A percentile compares a stretch with the other conserved stretches of the same genome.
Evolutionary conservation across 2,888 invertebrate species (phyloP).

Genomic region (Heliconius erato): DNA sequence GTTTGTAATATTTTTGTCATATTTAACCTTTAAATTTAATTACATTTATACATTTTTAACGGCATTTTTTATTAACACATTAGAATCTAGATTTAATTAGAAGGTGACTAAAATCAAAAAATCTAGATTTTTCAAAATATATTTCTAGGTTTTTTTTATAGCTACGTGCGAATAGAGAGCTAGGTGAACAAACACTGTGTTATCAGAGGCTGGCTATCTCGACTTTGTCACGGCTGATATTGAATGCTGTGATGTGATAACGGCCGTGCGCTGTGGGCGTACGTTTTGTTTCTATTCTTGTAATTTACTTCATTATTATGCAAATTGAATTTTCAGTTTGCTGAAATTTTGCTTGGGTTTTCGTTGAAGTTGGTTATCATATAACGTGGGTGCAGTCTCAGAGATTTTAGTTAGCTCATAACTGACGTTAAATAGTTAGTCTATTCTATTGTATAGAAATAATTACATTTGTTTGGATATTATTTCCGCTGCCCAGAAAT

Average conservation of each 20-base stretch:
- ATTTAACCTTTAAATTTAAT: slow-evolving; percentile 21
- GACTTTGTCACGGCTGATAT: slow-evolving; percentile 83
- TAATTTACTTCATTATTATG: slow-evolving; percentile 11
- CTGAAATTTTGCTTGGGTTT: background rate
- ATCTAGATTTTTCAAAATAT: background rate
- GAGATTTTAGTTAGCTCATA: background rate
- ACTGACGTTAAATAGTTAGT: no score
- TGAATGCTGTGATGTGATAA: slow-evolving; percentile 79
- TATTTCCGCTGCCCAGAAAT: no score
- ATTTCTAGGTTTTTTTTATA: slow-evolving; percentile 39
- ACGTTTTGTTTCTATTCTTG: slow-evolving; percentile 30
- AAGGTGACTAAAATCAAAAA: background rate
- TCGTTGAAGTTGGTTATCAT: background rate
- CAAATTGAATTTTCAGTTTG: slow-evolving; percentile 10
- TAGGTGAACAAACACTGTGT: slow-evolving; percentile 75
- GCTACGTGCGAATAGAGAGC: slow-evolving; percentile 71
- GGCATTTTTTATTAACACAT: background rate
- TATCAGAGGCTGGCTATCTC: slow-evolving; percentile 80
- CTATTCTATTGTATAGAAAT: no score
- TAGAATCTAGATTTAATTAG: background rate
- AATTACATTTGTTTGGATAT: no score
- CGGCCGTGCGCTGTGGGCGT: slow-evolving; percentile 52
- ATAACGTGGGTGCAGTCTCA: background rate
- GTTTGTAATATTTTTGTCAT: slow-evolving; percentile 77
- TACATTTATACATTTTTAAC: background rate